These are phyloP conservation scores for Cancer borealis DNA, from an alignment of 2,888 invertebrate species.

Conservation along the genomic window DNA sequence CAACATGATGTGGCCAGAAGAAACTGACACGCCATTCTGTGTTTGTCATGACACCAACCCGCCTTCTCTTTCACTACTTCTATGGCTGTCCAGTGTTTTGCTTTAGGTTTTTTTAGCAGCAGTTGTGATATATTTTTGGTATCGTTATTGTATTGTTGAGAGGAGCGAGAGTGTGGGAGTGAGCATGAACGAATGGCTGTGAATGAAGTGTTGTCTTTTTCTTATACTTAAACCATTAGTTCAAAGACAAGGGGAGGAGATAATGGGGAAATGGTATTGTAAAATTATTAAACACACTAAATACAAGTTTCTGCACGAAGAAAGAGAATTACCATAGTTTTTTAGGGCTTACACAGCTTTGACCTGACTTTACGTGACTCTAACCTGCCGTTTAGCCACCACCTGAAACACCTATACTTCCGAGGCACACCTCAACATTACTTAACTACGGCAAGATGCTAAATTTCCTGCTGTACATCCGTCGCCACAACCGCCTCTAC, in stretches of 20 bases:
- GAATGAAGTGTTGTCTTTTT: not conserved
- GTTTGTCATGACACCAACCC: not conserved
- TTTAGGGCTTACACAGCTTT: conserved; percentile 37
- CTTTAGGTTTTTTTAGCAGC: conserved; percentile 11
- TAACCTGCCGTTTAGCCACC: conserved; percentile 8
- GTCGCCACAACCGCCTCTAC: not conserved
- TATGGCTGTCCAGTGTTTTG: not conserved
- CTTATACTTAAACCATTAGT: not conserved
- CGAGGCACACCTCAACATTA: not conserved
- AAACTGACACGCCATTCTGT: conserved; percentile 25
- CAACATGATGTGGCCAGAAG: not conserved
- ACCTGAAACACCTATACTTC: not conserved
- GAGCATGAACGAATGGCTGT: not conserved
- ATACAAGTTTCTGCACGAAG: not conserved
- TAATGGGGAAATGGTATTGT: not conserved
- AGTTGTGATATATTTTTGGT: not conserved
- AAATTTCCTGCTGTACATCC: not conserved
- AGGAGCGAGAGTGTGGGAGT: not conserved
- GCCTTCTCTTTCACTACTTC: not conserved
- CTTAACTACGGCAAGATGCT: not conserved
- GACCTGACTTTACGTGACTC: not conserved
- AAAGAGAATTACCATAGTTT: not conserved
- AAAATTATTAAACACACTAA: too few relatives aligned
- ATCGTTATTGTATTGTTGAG: not conserved
- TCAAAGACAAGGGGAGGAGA: not conserved